Evolutionary conservation across 2,113 vertebrate genomes (phyloP).

Genomic region (Numenius arquata): DNA sequence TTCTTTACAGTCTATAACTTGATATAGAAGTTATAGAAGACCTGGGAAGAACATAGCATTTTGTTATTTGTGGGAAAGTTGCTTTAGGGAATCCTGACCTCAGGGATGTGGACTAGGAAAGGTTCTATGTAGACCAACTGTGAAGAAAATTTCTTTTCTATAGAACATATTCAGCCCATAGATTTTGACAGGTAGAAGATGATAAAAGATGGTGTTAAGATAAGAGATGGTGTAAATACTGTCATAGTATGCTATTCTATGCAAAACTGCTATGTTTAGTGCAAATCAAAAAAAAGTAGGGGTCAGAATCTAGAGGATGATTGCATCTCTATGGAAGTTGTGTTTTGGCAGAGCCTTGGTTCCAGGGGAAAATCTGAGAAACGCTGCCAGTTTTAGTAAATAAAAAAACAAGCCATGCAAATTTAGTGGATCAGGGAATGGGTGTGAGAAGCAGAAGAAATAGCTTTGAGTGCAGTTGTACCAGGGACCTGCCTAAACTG

Average conservation of each 20-base stretch:
- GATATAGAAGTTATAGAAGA: no score
- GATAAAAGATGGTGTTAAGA: background rate
- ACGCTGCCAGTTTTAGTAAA: background rate
- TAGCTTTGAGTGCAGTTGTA: background rate
- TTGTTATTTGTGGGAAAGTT: background rate
- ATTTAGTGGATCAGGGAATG: background rate
- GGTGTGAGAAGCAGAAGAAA: background rate
- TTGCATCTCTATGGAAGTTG: background rate
- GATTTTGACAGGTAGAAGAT: background rate
- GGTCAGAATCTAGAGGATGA: background rate
- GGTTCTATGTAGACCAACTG: background rate
- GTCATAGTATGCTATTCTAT: rapidly evolving
- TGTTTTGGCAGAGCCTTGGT: background rate
- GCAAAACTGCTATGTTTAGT: background rate
- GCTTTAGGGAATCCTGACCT: background rate
- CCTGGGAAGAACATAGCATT: background rate
- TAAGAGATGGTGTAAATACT: background rate
- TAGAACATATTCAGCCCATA: background rate
- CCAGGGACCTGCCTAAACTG: background rate
- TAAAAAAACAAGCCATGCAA: background rate
- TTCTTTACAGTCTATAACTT: background rate
- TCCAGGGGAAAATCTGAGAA: background rate
- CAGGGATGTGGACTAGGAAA: background rate
- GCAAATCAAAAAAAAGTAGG: background rate
- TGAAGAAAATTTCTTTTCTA: background rate